A percentile compares a stretch with the other conserved stretches of the same genome.
These are phyloP conservation scores for Nephotettix cincticeps DNA, from an alignment of 1,140 invertebrate species.

Conservation along the genomic window DNA sequence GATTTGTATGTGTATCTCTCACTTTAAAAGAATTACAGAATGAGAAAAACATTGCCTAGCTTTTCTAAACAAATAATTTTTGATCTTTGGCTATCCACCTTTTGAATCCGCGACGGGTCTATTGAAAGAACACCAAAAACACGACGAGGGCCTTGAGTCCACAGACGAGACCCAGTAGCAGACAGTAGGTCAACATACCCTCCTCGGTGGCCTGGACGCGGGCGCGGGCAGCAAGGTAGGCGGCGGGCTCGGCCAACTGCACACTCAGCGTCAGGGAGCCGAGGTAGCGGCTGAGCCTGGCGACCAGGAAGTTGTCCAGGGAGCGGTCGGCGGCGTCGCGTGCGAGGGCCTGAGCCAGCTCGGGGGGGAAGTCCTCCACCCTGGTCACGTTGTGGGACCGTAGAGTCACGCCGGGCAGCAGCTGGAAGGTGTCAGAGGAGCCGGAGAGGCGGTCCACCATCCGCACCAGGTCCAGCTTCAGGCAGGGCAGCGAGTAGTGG, in stretches of 20 bases:
- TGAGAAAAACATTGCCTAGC: no score
- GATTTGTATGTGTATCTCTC: no score
- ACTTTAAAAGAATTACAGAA: no score
- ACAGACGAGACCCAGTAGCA: conserved; percentile 2
- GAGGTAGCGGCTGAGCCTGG: conserved; percentile 68
- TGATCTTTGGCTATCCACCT: no score
- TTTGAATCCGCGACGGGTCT: no score
- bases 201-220: neutral
- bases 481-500: conserved; percentile 69
- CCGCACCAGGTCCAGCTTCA: conserved; percentile 77
- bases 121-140: conserved; percentile 44
- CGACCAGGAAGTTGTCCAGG: conserved; percentile 70
- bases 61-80: no score
- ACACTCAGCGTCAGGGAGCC: conserved; percentile 70
- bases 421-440: conserved; percentile 56
- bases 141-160: neutral
- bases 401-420: conserved; percentile 54
- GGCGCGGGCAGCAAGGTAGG: neutral
- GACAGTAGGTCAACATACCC: conserved; percentile 12
- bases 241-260: conserved; percentile 63
- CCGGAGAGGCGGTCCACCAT: conserved; percentile 70
- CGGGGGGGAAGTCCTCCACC: conserved; percentile 29
- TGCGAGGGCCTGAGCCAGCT: conserved; percentile 23
- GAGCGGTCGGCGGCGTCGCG: conserved; percentile 50
- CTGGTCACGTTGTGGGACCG: conserved; percentile 55